A percentile compares a stretch with the other conserved stretches of the same genome.
phyloP scores from a whole-genome alignment of 2,888 invertebrate species.

The Dermolepida albohirtum region DNA sequence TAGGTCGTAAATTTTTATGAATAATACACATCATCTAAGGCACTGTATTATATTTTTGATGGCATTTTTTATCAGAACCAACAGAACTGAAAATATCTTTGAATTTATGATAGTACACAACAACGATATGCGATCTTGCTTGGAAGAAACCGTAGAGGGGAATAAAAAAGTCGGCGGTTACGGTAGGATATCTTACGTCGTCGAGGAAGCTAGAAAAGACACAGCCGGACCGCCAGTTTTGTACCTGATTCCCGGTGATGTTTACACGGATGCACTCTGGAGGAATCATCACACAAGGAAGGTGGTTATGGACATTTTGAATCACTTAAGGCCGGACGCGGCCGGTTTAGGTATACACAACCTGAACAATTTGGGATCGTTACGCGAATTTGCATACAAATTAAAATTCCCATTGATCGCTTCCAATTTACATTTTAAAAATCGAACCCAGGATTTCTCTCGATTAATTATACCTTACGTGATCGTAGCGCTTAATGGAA shows the following conservation, averaged over 20 bases:
- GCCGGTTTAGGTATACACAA: conserved; percentile 93
- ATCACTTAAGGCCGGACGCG: conserved; percentile 85
- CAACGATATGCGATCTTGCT: conserved; percentile 1
- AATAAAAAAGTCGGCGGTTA: conserved; percentile 78
- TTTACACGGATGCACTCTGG: conserved; percentile 90
- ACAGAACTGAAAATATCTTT: conserved; percentile 55
- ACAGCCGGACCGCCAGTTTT: conserved; percentile 75
- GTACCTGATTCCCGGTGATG: conserved; percentile 93
- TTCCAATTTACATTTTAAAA: conserved; percentile 78
- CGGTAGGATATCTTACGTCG: conserved; percentile 76
- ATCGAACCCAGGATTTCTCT: conserved; percentile 63
- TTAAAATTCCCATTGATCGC: conserved; percentile 80
- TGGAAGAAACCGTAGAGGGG: background rate
- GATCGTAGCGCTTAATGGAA: conserved; percentile 63
- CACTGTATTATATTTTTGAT: too few species aligned
- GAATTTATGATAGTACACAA: conserved; percentile 65
- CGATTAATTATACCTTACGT: conserved; percentile 49
- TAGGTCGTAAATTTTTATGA: too few species aligned
- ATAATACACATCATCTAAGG: too few species aligned
- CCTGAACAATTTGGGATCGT: conserved; percentile 84
- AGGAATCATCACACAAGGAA: conserved; percentile 85
- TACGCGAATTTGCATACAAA: conserved; percentile 79
- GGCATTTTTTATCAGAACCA: too few species aligned
- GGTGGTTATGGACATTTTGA: conserved; percentile 83
- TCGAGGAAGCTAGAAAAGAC: conserved; percentile 72